A percentile compares a stretch with the other conserved stretches of the same genome.
These are phyloP conservation scores for Heliornis fulica DNA, from an alignment of 2,113 vertebrate genomes.

Conservation along the genomic window DNA sequence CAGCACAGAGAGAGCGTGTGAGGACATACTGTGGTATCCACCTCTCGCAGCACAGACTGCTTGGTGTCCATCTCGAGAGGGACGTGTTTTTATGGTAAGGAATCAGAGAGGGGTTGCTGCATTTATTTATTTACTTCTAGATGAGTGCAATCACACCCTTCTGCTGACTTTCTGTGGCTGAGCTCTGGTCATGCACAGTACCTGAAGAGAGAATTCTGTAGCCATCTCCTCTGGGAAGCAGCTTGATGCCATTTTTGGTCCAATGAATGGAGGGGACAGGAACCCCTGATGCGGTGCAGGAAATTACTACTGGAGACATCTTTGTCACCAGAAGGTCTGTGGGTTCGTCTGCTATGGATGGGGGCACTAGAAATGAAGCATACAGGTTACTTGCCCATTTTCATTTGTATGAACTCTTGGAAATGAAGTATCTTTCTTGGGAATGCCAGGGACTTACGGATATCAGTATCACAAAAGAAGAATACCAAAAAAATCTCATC, in stretches of 20 bases:
- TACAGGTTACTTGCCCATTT: not conserved
- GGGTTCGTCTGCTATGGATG: constrained; percentile 92
- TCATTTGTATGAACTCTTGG: not conserved
- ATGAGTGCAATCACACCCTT: not conserved
- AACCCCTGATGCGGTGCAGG: constrained; percentile 88
- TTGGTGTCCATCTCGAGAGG: not conserved
- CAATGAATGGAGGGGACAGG: constrained; percentile 86
- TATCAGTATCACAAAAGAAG: not conserved
- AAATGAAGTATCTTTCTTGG: not conserved
- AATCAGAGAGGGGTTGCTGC: not conserved
- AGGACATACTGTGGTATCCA: not conserved
- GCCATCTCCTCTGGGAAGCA: constrained; percentile 78
- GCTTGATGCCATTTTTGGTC: constrained; percentile 86
- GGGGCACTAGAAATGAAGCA: constrained; percentile 82
- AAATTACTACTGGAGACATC: constrained; percentile 83
- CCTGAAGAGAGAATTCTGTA: constrained; percentile 89
- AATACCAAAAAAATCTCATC: not conserved
- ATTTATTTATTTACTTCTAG: not conserved
- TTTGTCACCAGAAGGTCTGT: constrained; percentile 85
- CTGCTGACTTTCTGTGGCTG: not conserved
- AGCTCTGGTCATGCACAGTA: constrained; percentile 18
- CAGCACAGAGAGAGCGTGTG: not conserved
- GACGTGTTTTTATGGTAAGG: not conserved
- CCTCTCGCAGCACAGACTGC: not conserved
- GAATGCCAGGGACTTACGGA: not conserved